These are phyloP conservation scores for Empis stercorea DNA, from an alignment of 2,888 invertebrate genomes.

Conservation along the genomic window DNA sequence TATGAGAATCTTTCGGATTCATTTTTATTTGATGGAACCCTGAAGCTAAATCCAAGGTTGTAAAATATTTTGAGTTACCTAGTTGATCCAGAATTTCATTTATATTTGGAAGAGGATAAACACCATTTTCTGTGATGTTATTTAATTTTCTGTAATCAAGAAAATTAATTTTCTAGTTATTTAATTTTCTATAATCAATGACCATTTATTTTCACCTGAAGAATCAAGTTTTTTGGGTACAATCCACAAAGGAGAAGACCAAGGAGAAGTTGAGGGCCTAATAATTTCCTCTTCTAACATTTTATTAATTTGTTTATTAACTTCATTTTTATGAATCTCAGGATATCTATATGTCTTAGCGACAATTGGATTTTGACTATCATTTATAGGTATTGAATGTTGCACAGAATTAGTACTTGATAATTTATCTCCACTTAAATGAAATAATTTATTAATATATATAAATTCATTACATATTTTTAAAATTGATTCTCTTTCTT, in stretches of 20 bases:
- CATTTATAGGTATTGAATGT: background rate
- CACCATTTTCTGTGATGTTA: slow-evolving; percentile 23
- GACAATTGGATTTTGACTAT: slow-evolving; percentile 3
- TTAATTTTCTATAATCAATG: slow-evolving; percentile 25
- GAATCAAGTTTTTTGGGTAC: slow-evolving; percentile 24
- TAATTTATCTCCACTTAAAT: slow-evolving; percentile 20
- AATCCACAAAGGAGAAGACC: slow-evolving; percentile 15
- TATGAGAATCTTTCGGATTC: slow-evolving; percentile 17
- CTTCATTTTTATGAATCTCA: slow-evolving; percentile 7
- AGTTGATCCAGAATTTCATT: slow-evolving; percentile 25
- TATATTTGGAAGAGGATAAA: slow-evolving; percentile 26
- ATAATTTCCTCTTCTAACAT: slow-evolving; percentile 21
- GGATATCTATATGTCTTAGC: slow-evolving; percentile 8
- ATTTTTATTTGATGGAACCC: slow-evolving; percentile 29
- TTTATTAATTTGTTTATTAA: slow-evolving; percentile 17
- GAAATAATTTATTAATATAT: slow-evolving; percentile 23
- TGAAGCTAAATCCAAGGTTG: slow-evolving; percentile 24
- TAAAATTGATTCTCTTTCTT: slow-evolving; percentile 17
- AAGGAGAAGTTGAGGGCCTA: slow-evolving; percentile 15
- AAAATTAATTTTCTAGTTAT: too few relatives aligned
- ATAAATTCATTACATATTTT: slow-evolving; percentile 17
- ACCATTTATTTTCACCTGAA: slow-evolving; percentile 20
- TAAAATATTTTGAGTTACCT: slow-evolving; percentile 25
- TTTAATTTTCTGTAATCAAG: too few relatives aligned
- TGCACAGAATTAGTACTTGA: slow-evolving; percentile 17